Evolutionary conservation across 2,113 vertebrate genomes (phyloP).

Genomic region (Gopherus flavomarginatus): DNA sequence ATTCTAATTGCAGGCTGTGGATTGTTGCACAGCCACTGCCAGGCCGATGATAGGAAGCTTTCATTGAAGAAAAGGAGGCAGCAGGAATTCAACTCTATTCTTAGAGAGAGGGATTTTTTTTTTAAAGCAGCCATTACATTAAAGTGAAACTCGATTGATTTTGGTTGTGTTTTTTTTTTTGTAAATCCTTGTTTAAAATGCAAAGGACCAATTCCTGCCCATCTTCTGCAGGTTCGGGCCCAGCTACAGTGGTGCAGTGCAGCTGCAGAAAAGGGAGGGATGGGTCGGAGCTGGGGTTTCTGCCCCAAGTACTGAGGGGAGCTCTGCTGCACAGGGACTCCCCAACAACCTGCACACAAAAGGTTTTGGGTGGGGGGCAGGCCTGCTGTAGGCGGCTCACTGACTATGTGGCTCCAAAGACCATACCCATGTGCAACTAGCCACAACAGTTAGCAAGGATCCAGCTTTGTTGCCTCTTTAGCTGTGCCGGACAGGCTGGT

Average conservation of each 20-base stretch:
- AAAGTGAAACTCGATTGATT: background rate
- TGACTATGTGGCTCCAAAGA: background rate
- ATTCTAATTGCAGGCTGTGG: fast-evolving
- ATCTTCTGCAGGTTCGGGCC: background rate
- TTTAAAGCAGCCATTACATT: background rate
- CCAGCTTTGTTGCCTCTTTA: background rate
- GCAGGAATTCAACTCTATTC: background rate
- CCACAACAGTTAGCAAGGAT: background rate
- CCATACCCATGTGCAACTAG: background rate
- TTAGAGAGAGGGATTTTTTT: background rate
- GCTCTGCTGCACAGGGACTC: background rate
- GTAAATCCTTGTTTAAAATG: background rate
- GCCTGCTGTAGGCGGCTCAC: background rate
- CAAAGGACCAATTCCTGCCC: background rate
- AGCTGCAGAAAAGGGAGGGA: background rate
- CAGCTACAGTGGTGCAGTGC: too few species aligned
- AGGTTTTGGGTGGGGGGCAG: background rate
- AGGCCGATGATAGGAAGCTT: background rate
- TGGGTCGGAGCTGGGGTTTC: background rate
- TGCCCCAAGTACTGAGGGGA: background rate
- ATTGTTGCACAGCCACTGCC: background rate
- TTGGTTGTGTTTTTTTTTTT: background rate
- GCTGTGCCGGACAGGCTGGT: background rate
- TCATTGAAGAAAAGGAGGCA: background rate
- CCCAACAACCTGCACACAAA: background rate